These are phyloP conservation scores for Diadromus collaris DNA, from an alignment of 2,888 invertebrate species.

Conservation along the genomic window DNA sequence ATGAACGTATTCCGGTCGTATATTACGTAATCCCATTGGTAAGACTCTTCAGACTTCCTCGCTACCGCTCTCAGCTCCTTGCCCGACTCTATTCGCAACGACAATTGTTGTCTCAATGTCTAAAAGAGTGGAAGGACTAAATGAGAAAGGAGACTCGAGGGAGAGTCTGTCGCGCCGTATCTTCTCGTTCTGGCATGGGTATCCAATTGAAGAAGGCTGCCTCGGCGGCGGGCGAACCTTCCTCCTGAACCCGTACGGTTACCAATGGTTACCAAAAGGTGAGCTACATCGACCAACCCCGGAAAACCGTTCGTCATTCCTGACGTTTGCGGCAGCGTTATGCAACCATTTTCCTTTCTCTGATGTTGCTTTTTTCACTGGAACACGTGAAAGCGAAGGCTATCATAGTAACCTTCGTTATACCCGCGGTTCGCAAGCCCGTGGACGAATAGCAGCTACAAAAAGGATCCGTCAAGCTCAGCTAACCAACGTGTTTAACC, in stretches of 20 bases:
- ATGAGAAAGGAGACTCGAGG: constrained; percentile 49
- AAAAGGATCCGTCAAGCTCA: constrained; percentile 71
- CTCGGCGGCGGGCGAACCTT: constrained; percentile 7
- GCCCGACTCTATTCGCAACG: neutral
- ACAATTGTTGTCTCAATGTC: constrained; percentile 26
- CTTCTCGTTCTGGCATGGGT: constrained; percentile 20
- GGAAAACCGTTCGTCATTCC: constrained; percentile 58
- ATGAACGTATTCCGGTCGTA: neutral
- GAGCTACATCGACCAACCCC: constrained; percentile 48
- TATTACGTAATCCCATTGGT: constrained; percentile 4
- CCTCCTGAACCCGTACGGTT: constrained; percentile 29
- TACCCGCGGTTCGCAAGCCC: neutral
- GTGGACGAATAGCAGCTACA: constrained; percentile 64
- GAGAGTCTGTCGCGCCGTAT: constrained; percentile 33
- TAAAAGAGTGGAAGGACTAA: constrained; percentile 30
- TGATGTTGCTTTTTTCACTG: constrained; percentile 43
- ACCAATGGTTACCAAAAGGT: constrained; percentile 59
- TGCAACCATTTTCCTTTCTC: constrained; percentile 27
- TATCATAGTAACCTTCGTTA: constrained; percentile 30
- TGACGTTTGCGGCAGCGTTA: constrained; percentile 51
- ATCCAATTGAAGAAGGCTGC: constrained; percentile 43
- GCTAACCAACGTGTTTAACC: neutral
- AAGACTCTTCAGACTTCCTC: neutral
- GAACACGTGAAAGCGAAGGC: constrained; percentile 37
- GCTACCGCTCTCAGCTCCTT: neutral